These are phyloP conservation scores for Xiphophorus maculatus DNA, from an alignment of 2,113 vertebrate species.

Conservation along the genomic window DNA sequence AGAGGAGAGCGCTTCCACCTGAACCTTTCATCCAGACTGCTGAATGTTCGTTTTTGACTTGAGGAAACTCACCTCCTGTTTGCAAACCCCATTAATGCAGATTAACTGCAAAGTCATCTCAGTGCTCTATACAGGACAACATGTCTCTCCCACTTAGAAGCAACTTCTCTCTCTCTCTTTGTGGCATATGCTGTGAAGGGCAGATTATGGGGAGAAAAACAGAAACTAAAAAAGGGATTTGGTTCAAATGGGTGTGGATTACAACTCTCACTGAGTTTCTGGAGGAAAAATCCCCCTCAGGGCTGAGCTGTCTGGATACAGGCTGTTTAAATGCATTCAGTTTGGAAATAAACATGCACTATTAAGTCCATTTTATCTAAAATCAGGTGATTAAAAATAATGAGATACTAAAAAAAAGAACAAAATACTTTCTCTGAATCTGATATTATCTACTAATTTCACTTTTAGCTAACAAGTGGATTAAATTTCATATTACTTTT, in stretches of 20 bases:
- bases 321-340: neutral
- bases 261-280: neutral
- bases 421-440: too few relatives aligned
- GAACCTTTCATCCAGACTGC: too few relatives aligned
- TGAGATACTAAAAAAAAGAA: too few relatives aligned
- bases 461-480: too few relatives aligned
- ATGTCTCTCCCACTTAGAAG: neutral
- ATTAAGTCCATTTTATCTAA: neutral
- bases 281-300: neutral
- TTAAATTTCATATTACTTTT: too few relatives aligned
- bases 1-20: too few relatives aligned
- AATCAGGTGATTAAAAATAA: neutral
- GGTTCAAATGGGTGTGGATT: conserved; percentile 1
- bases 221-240: neutral
- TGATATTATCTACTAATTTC: too few relatives aligned
- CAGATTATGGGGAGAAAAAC: neutral
- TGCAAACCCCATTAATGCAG: neutral
- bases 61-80: too few relatives aligned
- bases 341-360: neutral
- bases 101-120: neutral
- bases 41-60: too few relatives aligned
- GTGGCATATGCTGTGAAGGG: neutral
- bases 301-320: neutral
- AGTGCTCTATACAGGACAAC: neutral
- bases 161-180: neutral